These are phyloP conservation scores for Nilaparvata lugens DNA, from an alignment of 1,140 invertebrate genomes.

Conservation along the genomic window DNA sequence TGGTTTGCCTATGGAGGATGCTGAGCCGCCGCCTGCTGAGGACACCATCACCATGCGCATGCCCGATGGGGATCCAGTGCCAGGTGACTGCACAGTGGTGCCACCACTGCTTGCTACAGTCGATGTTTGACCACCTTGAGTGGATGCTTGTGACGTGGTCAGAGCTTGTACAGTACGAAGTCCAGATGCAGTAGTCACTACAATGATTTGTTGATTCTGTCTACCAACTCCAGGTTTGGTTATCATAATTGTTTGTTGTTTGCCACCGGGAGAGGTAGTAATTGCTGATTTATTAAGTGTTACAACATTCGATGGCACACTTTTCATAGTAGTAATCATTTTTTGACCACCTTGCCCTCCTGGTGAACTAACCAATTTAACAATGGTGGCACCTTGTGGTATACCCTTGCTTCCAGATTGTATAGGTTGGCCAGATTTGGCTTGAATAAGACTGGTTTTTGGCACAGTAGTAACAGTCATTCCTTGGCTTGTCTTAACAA, in stretches of 20 bases:
- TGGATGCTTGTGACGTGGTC: conserved; percentile 45
- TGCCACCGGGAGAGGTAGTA: conserved; percentile 41
- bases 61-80: conserved; percentile 31
- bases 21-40: conserved; percentile 17
- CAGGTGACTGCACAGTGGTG: not conserved
- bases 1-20: conserved; percentile 45
- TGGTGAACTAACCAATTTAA: conserved; percentile 62
- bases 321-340: conserved; percentile 49
- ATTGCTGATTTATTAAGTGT: conserved; percentile 52
- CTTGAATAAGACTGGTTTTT: conserved; percentile 48
- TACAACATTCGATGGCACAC: conserved; percentile 52
- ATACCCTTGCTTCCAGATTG: conserved; percentile 33
- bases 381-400: conserved; percentile 60
- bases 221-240: conserved; percentile 47
- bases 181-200: conserved; percentile 57
- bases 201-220: conserved; percentile 50
- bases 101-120: too few species aligned
- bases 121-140: conserved; percentile 22
- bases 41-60: conserved; percentile 30
- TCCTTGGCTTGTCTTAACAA: conserved; percentile 86
- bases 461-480: conserved; percentile 59
- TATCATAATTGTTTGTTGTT: conserved; percentile 55
- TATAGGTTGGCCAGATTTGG: conserved; percentile 39
- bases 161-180: conserved; percentile 52
- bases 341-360: conserved; percentile 28